Evolutionary conservation across 23 tunicate genomes (phyloP), one percentile per base, ranked within the genome.

Genomic region (Diplosoma virens): DNA sequence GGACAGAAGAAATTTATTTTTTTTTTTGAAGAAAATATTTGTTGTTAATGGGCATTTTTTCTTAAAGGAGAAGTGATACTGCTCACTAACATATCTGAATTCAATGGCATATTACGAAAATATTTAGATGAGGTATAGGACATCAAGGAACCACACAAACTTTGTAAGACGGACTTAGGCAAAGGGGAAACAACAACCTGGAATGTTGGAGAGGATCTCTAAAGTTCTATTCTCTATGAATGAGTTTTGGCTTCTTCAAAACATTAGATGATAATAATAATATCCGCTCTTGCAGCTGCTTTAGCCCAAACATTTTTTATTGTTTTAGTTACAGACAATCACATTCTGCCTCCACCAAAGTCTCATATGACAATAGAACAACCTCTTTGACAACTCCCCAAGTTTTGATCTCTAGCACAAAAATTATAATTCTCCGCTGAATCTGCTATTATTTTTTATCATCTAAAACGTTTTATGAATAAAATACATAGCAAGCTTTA

Each of bases 11-110:
- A 6, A 11, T 20, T n/a, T n/a, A n/a, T n/a, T n/a, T 63, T 30
- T 63, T 63, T 35, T 63, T 29, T 63, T 63, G 70, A 4, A 63
- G 35, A 63, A 63, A 25, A 63, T 63, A 29, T 63, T 63, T 63
- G 70, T 29, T 63, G 70, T 34, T 30, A 63, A 28, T 63, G 70
- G n/a, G 70, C 70, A 63, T 63, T 28, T 20, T 63, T 7, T 25
- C 14, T 6, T 26, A 63, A 27, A 63, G 20, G 5, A 63, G 20
- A 16, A 9, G 14, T 41, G 50, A 9, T 41, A 41, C 14, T 41
- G 50, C 50, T 41, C 11, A 41, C 50, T 41, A 14, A 41, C 14
- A 41, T 7, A 41, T 41, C 50, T 41, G 50, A 41, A 41, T 41
- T 41, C 14, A 41, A 14, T 41, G 14, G 50, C 9, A 41, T 41